Percentiles rank a stretch among this genome's conserved stretches.
Conservation (phyloP, 2,888 invertebrate species). For the Nemoura dubitans region DNA sequence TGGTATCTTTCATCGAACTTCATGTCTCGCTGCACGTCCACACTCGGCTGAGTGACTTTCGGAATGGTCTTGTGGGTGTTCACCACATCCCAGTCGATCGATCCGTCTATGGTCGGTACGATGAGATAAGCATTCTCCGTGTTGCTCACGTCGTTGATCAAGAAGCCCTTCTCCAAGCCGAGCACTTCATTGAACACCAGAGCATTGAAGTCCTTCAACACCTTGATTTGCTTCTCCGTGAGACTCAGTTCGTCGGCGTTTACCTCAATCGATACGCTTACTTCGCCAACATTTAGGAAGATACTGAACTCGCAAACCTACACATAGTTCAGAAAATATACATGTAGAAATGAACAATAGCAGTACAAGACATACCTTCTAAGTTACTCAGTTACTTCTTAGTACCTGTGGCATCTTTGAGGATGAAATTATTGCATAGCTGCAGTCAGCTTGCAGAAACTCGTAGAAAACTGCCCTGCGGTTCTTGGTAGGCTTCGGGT, state of each 20-base stretch:
- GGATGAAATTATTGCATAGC: constrained; percentile 72
- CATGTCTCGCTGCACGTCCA: constrained; percentile 63
- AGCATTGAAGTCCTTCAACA: constrained; percentile 72
- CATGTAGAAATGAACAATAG: too few relatives aligned
- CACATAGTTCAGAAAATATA: too few relatives aligned
- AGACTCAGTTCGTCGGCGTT: constrained; percentile 64
- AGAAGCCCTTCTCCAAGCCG: constrained; percentile 69
- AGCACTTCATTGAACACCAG: constrained; percentile 79
- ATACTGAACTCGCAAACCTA: constrained; percentile 72
- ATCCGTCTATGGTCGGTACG: constrained; percentile 55
- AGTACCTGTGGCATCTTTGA: constrained; percentile 67
- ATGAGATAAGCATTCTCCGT: constrained; percentile 62
- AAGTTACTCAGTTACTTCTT: too few relatives aligned
- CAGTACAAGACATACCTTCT: too few relatives aligned
- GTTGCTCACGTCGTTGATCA: constrained; percentile 65
- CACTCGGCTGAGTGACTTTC: constrained; percentile 52
- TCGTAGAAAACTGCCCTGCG: constrained; percentile 65
- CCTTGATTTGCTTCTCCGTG: constrained; percentile 62
- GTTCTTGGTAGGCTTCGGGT: constrained; percentile 57
- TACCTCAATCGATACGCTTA: constrained; percentile 63
- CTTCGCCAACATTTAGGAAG: constrained; percentile 73
- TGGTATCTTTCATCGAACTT: constrained; percentile 70
- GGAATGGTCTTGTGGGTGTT: constrained; percentile 60
- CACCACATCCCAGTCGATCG: constrained; percentile 72
- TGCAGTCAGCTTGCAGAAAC: constrained; percentile 62